These are phyloP conservation scores for Cyphomyrmex costatus DNA, from an alignment of 1,140 invertebrate species.

Conservation along the genomic window DNA sequence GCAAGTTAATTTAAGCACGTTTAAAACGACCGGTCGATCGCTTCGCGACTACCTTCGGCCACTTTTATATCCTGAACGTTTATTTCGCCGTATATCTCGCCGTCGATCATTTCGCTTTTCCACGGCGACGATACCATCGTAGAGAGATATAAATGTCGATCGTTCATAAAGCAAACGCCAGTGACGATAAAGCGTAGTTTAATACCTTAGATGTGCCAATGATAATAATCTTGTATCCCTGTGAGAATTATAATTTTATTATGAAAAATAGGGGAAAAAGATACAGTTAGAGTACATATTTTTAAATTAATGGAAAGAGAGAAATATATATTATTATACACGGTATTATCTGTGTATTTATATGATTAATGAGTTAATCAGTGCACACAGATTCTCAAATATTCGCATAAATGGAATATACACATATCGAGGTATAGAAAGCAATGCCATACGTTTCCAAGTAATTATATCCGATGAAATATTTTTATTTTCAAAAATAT, in stretches of 20 bases:
- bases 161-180: slow-evolving; percentile 20
- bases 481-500: slow-evolving; percentile 15
- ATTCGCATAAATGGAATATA: slow-evolving; percentile 10
- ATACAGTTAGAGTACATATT: background rate
- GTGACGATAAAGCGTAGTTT: slow-evolving; percentile 11
- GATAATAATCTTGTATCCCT: slow-evolving; percentile 19
- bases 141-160: slow-evolving; percentile 42
- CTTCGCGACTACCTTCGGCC: background rate
- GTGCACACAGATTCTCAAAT: background rate
- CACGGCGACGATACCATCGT: slow-evolving; percentile 1
- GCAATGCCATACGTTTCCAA: background rate
- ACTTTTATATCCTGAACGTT: slow-evolving; percentile 27
- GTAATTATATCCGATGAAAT: background rate
- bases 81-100: slow-evolving; percentile 40
- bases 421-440: background rate
- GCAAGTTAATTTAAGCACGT: slow-evolving; percentile 49
- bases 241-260: slow-evolving; percentile 7
- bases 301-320: background rate
- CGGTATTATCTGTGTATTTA: background rate
- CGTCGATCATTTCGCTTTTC: slow-evolving; percentile 46
- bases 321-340: background rate
- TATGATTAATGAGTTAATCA: background rate
- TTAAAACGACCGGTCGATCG: slow-evolving; percentile 41
- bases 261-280: background rate
- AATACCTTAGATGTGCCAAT: background rate